A percentile compares a stretch with the other conserved stretches of the same genome.
phyloP scores from a whole-genome alignment of 2,888 invertebrate genomes.

The Carpatolechia fugitivella region DNA sequence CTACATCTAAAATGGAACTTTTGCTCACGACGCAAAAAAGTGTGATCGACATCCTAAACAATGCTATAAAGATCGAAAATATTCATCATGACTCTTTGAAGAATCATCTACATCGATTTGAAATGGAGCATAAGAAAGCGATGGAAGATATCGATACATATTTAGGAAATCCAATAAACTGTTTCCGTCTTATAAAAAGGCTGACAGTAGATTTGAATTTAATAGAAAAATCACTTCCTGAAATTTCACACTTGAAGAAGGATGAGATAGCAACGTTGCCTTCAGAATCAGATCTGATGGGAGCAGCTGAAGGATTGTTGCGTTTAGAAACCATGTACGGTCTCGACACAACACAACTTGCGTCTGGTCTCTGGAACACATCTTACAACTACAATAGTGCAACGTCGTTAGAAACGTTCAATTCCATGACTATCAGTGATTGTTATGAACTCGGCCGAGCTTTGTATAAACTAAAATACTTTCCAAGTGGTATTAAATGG shows the following conservation, averaged over 20 bases:
- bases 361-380: not conserved
- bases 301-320: not conserved
- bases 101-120: not conserved
- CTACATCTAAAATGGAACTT: not conserved
- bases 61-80: not conserved
- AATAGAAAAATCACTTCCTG: conserved; percentile 52
- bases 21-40: not conserved
- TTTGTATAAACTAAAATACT: not conserved
- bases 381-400: not conserved
- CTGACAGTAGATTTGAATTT: conserved; percentile 91
- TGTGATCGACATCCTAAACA: not conserved
- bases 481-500: not conserved
- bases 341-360: not conserved
- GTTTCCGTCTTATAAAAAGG: conserved; percentile 91
- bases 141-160: conserved; percentile 51
- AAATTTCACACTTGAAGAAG: not conserved
- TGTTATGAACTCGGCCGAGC: not conserved
- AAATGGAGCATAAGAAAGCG: not conserved
- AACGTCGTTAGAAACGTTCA: not conserved
- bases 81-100: not conserved
- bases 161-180: conserved; percentile 91
- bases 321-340: not conserved
- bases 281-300: not conserved
- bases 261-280: not conserved
- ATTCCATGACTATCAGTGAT: not conserved